Evolutionary conservation across 2,888 invertebrate species (phyloP), one percentile per base, ranked within the genome.

Genomic region (Sphaerophoria rueppellii): DNA sequence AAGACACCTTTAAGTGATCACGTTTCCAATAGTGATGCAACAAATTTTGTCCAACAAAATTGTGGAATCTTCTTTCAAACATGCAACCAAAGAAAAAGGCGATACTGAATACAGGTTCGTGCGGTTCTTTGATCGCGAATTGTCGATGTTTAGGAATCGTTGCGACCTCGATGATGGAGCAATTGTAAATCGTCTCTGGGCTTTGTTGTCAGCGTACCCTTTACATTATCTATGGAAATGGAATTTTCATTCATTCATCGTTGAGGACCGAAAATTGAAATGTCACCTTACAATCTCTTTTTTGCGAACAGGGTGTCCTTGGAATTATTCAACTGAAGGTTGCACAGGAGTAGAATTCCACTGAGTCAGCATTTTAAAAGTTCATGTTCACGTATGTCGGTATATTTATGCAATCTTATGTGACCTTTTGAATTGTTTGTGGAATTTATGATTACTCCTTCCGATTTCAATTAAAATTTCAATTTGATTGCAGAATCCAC

Each of bases 401-500:
- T 32, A 40, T 1, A 35, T 54, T 40, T 67, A n/a, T 63, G 11
- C 9, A 40, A 54, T 14, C 14, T 4, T 34, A 71, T 50, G 4
- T 52, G 4, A 74, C 74, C 74, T 79, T 79, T 79, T 32, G 12
- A 54, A 58, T 52, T 58, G 35, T 14, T 43, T 5, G 11, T 43
- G 24, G 9, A 57, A 35, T 55, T 14, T 16, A 43, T 54, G 46
- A 37, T 61, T 16, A 14, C 35, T 43, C 79, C 74, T 74, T 73
- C 63, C 57, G 74, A 71, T 82, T 82, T 82, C 79, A 82, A 82
- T 82, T 82, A 82, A 82, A 82, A 79, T 79, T 79, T 82, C 79
- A 70, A 70, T 82, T 82, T 65, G 46, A 78, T 72, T 67, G 67
- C 16, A 46, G 40, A 52, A 67, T n/a, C 12, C 50, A 52, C n/a